Evolutionary conservation across 2,888 invertebrate species (phyloP), one percentile per base, ranked within the genome.

Genomic region (Stramonita haemastoma): DNA sequence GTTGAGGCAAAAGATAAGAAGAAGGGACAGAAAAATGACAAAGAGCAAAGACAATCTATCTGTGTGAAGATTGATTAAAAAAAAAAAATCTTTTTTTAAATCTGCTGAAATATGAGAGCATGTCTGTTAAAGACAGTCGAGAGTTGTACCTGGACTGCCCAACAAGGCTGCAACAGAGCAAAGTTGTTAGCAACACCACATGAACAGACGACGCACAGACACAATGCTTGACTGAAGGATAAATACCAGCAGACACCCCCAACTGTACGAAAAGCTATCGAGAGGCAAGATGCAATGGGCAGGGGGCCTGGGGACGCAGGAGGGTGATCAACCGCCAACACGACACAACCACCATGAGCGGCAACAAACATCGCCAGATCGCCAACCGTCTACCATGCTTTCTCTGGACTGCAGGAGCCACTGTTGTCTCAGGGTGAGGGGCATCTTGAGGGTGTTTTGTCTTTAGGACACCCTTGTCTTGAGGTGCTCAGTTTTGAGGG

Each of bases 201-300:
- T 32, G 32, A 79, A 46, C 81, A 83, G 13, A 83, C 46, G 13
- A 46, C 36, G 26, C 81, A 83, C 22, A 26, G 29, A 73, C 26
- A 73, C 73, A 22, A 46, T 8, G 46, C 46, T 2, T 46, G 46
- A 46, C 46, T 46, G 56, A 57, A 79, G 83, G n/a, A 89, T 34
- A 77, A 89, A 86, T 60, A 86, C 86, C 89, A 86, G 77, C 56
- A 70, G 32, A 89, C 36, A 89, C 89, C 57, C 70, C 79, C 66
- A 60, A 87, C 89, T 60, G 66, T 60, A 89, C 57, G 86, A 85
- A 57, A 79, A 90, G 91, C 90, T 91, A 92, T 91, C 87, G 91
- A 91, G 60, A 92, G 88, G 86, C 91, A 92, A 60, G 92, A 92
- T 87, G 88, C 88, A 79, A 79, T 26, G 19, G 56, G 46, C 46